Percentiles rank a stretch among this genome's conserved stretches.
These are phyloP conservation scores for Acromyrmex echinatior DNA, from an alignment of 1,140 invertebrate species.

Conservation along the genomic window DNA sequence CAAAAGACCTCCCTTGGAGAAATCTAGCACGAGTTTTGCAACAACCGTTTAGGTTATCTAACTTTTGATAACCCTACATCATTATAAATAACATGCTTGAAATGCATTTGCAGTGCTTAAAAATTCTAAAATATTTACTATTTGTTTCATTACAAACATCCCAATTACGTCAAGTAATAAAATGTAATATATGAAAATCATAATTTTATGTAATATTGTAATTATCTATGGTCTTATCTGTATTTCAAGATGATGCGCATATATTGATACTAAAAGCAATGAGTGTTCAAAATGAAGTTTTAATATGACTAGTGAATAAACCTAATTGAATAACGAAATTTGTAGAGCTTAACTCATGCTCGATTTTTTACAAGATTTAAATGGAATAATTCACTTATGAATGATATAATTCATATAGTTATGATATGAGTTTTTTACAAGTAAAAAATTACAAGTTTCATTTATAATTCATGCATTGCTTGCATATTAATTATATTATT, in stretches of 20 bases:
- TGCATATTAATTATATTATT: constrained; percentile 1
- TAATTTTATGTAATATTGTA: constrained; percentile 3
- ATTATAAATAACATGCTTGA: constrained; percentile 65
- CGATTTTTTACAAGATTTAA: constrained; percentile 13
- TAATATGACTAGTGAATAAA: background rate
- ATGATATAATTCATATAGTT: constrained; percentile 30
- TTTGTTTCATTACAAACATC: constrained; percentile 52
- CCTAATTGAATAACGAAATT: constrained; percentile 2
- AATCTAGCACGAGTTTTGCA: constrained; percentile 79
- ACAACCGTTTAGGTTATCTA: constrained; percentile 76
- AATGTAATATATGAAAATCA: background rate
- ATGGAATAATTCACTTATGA: constrained; percentile 40
- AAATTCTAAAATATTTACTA: constrained; percentile 57
- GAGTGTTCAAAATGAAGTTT: constrained; percentile 9
- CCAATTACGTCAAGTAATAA: constrained; percentile 22
- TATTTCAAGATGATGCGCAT: background rate
- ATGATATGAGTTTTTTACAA: background rate
- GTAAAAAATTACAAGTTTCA: constrained; percentile 27
- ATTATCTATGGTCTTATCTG: background rate
- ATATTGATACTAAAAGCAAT: constrained; percentile 25
- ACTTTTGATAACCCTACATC: constrained; percentile 79
- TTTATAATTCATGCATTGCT: constrained; percentile 37
- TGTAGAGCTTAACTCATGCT: constrained; percentile 57
- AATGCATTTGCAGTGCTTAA: constrained; percentile 35
- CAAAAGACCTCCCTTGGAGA: constrained; percentile 77